Evolutionary conservation across 2,797 vertebrate species (phyloP).

Genomic region (Alfaro cultratus): DNA sequence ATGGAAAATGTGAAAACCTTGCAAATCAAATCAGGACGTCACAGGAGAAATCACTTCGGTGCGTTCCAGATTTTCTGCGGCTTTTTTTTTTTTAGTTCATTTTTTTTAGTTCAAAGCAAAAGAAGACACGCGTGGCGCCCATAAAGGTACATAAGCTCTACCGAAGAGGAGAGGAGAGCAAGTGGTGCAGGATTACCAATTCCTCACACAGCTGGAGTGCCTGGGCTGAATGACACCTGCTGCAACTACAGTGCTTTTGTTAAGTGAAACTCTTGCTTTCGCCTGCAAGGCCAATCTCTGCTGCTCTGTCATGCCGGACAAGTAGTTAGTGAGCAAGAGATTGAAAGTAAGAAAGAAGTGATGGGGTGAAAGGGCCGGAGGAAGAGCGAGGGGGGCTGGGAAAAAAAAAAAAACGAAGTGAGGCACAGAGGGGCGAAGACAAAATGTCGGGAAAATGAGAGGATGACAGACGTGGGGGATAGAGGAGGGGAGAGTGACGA

Average conservation of each 20-base stretch:
- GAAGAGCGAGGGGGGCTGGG: background rate
- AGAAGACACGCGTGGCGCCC: slow-evolving; percentile 7
- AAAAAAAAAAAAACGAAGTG: background rate
- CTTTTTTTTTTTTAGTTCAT: slow-evolving; percentile 16
- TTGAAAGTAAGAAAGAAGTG: slow-evolving; percentile 58
- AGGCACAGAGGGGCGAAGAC: slow-evolving; percentile 14
- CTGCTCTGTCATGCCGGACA: slow-evolving; percentile 54
- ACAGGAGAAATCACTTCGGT: slow-evolving; percentile 31
- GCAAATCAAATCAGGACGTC: slow-evolving; percentile 53
- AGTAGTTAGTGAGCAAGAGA: slow-evolving; percentile 66
- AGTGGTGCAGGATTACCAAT: slow-evolving; percentile 54
- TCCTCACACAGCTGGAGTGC: slow-evolving; percentile 43
- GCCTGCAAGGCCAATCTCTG: slow-evolving; percentile 57
- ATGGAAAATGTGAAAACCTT: slow-evolving; percentile 56
- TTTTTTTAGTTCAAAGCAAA: slow-evolving; percentile 34
- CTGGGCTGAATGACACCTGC: slow-evolving; percentile 54
- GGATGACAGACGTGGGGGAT: slow-evolving; percentile 28
- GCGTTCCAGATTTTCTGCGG: slow-evolving; percentile 20
- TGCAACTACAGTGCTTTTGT: slow-evolving; percentile 54
- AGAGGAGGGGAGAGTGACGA: slow-evolving; percentile 33
- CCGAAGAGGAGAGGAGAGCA: slow-evolving; percentile 26
- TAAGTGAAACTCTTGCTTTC: slow-evolving; percentile 54
- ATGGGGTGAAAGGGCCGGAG: slow-evolving; percentile 20
- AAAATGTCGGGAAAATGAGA: slow-evolving; percentile 27
- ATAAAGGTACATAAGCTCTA: slow-evolving; percentile 15